Evolutionary conservation across 2,113 vertebrate species (phyloP).

Genomic region (Pterocles orientalis): DNA sequence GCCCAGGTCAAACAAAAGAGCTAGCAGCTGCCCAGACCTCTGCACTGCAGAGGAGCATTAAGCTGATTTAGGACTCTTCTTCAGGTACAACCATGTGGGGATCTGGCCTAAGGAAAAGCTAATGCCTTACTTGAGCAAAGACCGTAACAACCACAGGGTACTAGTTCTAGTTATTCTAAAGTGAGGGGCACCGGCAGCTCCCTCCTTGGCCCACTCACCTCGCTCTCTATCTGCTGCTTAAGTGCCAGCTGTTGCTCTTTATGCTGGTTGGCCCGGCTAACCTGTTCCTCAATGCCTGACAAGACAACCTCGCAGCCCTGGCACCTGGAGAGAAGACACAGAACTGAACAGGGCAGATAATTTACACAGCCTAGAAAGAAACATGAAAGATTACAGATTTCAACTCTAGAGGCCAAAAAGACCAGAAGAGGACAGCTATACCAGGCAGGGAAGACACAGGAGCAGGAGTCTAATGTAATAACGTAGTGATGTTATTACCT

Average conservation of each 20-base stretch:
- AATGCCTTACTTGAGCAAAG: neutral
- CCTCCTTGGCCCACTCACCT: conserved; percentile 76
- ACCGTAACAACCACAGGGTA: neutral
- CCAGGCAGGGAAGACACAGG: neutral
- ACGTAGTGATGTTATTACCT: neutral
- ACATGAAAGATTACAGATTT: neutral
- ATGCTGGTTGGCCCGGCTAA: conserved; percentile 93
- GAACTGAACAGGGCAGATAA: neutral
- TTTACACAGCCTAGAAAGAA: neutral
- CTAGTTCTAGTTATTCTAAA: neutral
- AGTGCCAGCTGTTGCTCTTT: conserved; percentile 94
- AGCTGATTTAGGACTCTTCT: neutral
- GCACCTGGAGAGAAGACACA: conserved; percentile 79
- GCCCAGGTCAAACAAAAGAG: neutral
- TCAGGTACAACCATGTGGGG: neutral
- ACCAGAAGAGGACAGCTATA: neutral
- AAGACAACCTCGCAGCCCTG: conserved; percentile 93
- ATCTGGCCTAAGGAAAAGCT: neutral
- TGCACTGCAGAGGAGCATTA: neutral
- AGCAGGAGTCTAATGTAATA: neutral
- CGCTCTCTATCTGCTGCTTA: conserved; percentile 96
- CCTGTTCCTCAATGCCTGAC: conserved; percentile 94
- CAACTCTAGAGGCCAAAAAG: neutral
- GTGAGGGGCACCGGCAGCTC: neutral
- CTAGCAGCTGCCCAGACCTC: neutral